Conservation (phyloP, 2,888 invertebrate species). For the Tipula helvola region DNA sequence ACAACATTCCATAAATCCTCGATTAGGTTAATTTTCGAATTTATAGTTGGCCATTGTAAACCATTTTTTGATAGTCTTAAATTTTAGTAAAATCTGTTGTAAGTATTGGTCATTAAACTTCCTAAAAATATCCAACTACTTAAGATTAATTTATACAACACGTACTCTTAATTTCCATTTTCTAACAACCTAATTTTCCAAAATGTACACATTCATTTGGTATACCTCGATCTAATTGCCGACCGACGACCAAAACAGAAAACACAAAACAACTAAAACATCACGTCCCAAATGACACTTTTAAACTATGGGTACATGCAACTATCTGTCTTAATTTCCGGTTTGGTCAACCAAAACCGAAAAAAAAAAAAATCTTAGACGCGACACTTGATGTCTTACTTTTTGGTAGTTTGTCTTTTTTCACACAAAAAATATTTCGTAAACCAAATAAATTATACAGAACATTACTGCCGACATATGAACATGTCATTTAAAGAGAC, state of each 20-base stretch:
- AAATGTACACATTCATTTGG: neutral
- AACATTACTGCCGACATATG: neutral
- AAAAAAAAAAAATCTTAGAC: neutral
- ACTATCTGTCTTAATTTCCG: neutral
- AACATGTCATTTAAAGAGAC: neutral
- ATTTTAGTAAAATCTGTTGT: no score
- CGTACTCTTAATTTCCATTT: neutral
- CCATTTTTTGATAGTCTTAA: no score
- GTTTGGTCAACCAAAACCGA: neutral
- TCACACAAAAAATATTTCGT: neutral
- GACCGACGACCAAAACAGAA: neutral
- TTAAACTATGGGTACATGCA: neutral
- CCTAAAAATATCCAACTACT: neutral
- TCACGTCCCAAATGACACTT: neutral
- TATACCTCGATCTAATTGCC: neutral
- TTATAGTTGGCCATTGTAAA: no score
- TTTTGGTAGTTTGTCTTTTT: neutral
- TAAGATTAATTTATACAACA: neutral
- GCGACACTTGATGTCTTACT: neutral
- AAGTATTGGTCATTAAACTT: no score
- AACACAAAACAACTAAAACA: neutral
- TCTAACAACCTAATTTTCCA: no score
- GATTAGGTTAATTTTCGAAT: no score
- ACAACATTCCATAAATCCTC: no score
- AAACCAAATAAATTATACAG: neutral